Evolutionary conservation across 2,797 vertebrate genomes (phyloP), one percentile per base, ranked within the genome.

Genomic region (Esox masquinongy): DNA sequence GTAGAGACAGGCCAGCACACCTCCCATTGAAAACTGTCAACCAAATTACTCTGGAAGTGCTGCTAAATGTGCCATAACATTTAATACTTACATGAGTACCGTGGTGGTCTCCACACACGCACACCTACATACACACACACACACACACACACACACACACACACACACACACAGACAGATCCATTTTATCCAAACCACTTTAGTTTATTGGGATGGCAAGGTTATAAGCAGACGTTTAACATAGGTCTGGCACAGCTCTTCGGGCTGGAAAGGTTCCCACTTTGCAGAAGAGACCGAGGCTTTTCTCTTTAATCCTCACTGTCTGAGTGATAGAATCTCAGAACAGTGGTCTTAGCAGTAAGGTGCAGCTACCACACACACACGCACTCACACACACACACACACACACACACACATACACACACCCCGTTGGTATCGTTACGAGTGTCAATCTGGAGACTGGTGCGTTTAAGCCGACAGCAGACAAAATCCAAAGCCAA

Each of bases 201-300:
- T 76, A 80, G 50, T 89, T 92, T 88, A 88, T 81, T 83, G 86
- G 79, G 63, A 88, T 79, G 85, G 88, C 85, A 85, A 81, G 77
- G 80, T 80, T 84, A 81, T 79, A 84, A 89, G 88, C 84, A 87
- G 86, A 80, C 86, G 74, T 87, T 91, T 81, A 90, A 91, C 82
- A 84, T 88, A 85, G 87, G 85, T 92, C 86, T 92, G 87, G 86
- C 88, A 81, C 71, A 17, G 73, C 56, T 67, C 63, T 83, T 88
- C 81, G 85, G 86, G 80, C 85, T 87, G 85, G 81, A 86, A 74
- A 79, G n/a, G 49, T 47, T 81, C 84, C 81, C 78, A 84, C 80
- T 85, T 80, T 66, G 59, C 47, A 69, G 36, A 73, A 66, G 74
- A 82, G 76, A 83, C 77, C 81, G 76, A 88, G 77, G 81, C 80